A percentile compares a stretch with the other conserved stretches of the same genome.
These are phyloP conservation scores for Perca fluviatilis DNA, from an alignment of 2,113 vertebrate species.

Conservation along the genomic window DNA sequence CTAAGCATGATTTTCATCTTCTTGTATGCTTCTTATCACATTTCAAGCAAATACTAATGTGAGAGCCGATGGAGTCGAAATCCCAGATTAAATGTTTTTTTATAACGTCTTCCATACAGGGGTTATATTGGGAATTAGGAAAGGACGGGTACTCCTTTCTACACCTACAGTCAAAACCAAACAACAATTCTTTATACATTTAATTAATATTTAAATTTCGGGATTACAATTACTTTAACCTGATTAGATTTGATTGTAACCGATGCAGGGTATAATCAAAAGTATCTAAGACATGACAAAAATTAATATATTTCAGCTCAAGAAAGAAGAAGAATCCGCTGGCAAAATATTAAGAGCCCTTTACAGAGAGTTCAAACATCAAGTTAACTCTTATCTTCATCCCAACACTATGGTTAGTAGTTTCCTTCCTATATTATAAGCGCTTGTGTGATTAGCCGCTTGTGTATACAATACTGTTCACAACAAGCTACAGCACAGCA, in stretches of 20 bases:
- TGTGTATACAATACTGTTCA: neutral
- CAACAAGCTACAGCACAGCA: neutral
- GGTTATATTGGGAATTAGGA: constrained; percentile 16
- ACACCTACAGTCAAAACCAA: neutral
- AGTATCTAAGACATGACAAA: neutral
- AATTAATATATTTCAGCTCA: neutral
- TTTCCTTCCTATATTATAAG: neutral
- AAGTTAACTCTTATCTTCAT: neutral
- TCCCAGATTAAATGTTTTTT: neutral
- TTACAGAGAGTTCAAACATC: neutral
- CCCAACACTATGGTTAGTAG: too few relatives aligned
- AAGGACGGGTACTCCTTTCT: neutral
- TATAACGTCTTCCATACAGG: neutral
- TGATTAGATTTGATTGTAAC: neutral
- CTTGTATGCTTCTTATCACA: neutral
- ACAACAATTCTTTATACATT: neutral
- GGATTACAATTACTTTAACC: neutral
- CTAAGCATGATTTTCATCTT: constrained; percentile 18
- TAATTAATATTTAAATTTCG: neutral
- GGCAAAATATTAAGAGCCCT: too few relatives aligned
- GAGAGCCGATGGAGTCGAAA: neutral
- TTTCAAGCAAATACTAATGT: neutral
- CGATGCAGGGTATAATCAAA: neutral
- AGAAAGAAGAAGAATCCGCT: neutral
- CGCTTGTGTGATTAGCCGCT: too few relatives aligned